A percentile compares a stretch with the other conserved stretches of the same genome.
Evolutionary conservation across 2,113 vertebrate species (phyloP).

Genomic region (Cromileptes altivelis): DNA sequence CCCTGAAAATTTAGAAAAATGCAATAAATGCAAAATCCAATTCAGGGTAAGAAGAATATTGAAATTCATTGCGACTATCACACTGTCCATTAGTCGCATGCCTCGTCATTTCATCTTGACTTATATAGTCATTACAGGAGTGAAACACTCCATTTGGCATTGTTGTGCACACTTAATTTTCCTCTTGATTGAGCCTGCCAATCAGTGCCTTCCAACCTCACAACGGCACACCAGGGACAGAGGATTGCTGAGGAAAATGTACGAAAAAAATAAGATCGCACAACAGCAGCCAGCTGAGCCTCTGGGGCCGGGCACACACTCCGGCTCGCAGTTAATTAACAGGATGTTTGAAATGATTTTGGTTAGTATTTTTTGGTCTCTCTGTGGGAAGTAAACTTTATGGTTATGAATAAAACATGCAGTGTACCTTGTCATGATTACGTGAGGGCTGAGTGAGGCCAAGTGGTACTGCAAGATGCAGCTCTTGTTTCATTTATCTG

Average conservation of each 20-base stretch:
- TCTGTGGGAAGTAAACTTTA: conserved; percentile 39
- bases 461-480: conserved; percentile 19
- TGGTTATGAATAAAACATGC: conserved; percentile 73
- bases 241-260: conserved; percentile 41
- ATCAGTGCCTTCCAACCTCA: conserved; percentile 58
- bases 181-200: conserved; percentile 70
- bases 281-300: conserved; percentile 35
- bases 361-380: conserved; percentile 30
- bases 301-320: conserved; percentile 43
- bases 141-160: conserved; percentile 75
- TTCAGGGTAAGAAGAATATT: conserved; percentile 40
- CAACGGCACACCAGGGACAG: conserved; percentile 35
- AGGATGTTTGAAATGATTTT: conserved; percentile 52
- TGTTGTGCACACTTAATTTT: conserved; percentile 77
- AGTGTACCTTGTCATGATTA: conserved; percentile 39
- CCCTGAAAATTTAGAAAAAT: conserved; percentile 23
- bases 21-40: conserved; percentile 42
- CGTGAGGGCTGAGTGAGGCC: conserved; percentile 25
- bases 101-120: conserved; percentile 60
- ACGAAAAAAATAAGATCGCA: conserved; percentile 37
- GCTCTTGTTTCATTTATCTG: conserved; percentile 22
- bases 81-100: conserved; percentile 57
- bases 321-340: conserved; percentile 73
- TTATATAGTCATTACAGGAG: conserved; percentile 65
- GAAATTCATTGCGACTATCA: conserved; percentile 31